Evolutionary conservation across 2,113 vertebrate species (phyloP), one percentile per base, ranked within the genome.

Genomic region (Propithecus coquereli): DNA sequence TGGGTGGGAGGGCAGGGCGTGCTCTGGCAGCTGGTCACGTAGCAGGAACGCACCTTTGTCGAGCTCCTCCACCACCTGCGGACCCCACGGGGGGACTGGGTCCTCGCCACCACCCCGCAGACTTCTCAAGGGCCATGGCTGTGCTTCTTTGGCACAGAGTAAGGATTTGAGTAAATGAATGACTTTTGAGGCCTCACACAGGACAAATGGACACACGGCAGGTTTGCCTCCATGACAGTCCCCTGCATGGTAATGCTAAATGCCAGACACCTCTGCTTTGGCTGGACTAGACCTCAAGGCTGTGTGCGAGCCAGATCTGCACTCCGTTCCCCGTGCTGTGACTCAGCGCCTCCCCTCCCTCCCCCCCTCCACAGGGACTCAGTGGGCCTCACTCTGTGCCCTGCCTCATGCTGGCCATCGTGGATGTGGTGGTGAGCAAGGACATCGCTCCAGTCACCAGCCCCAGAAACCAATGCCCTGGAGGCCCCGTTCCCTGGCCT

Each of bases 381-480:
- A 6, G 2, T 11, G 32, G 25, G n/a, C 17, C 47, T 54, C 40
- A 22, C 20, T 32, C 34, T 1, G 13, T 17, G 7, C n/a, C 50
- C 50, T 32, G 68, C 61, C 66, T 13, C 6, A 9, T 37, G 22
- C 40, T 5, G 11, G 22, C 5, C 50, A 14, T 17, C 27, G 81
- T 2, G 14, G 32, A 34, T 5, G 25, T 2, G 4, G 8, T 1
- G 57, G 14, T 16, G 18, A 85, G 57, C 5, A 30, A 61, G 68
- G 14, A 16, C 32, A 11, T 54, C 45, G 2, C 16, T 77, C 14
- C 22, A 45, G 2, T 12, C 0, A 1, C 40, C 6, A 9, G 5
- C 16, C 16, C 32, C 22, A 23, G 52, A 87, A 79, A n/a, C 43
- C 87, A 34, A 5, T 17, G 45, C 40, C 17, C 18, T 4, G 8